Conservation (phyloP, 2,797 vertebrate species). For the Platyrinchus mystaceus region DNA sequence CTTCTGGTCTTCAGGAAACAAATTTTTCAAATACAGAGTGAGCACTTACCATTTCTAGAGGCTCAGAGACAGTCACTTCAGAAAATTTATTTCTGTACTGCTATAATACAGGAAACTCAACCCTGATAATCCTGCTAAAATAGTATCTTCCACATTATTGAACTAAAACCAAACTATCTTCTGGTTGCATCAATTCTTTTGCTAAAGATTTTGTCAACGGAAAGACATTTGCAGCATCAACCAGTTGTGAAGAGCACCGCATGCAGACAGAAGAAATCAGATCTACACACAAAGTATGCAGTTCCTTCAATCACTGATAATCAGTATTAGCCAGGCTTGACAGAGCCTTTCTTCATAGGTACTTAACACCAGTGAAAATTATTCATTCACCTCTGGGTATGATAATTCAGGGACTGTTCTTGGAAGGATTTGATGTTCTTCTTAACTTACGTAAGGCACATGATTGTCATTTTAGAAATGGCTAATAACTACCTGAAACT, state of each 20-base stretch:
- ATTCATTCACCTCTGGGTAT: neutral
- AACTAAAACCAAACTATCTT: neutral
- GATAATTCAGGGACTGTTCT: neutral
- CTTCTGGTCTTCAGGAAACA: neutral
- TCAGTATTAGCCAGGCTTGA: neutral
- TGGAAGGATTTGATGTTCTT: constrained; percentile 37
- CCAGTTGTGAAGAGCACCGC: neutral
- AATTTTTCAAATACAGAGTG: neutral
- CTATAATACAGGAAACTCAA: neutral
- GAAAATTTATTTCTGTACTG: neutral
- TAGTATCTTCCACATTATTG: neutral
- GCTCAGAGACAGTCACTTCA: neutral
- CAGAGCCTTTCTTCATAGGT: neutral
- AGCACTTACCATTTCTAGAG: neutral
- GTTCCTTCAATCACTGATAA: neutral
- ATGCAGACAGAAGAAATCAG: neutral
- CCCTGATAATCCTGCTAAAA: neutral
- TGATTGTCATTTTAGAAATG: constrained; percentile 8
- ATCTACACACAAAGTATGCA: neutral
- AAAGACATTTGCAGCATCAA: neutral
- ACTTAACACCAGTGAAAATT: neutral
- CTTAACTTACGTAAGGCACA: neutral
- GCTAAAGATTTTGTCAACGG: neutral
- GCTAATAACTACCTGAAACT: constrained; percentile 9
- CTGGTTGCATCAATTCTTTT: neutral